phyloP scores from a whole-genome alignment of 2,797 vertebrate genomes.

The Melanotaenia parkinsoni region DNA sequence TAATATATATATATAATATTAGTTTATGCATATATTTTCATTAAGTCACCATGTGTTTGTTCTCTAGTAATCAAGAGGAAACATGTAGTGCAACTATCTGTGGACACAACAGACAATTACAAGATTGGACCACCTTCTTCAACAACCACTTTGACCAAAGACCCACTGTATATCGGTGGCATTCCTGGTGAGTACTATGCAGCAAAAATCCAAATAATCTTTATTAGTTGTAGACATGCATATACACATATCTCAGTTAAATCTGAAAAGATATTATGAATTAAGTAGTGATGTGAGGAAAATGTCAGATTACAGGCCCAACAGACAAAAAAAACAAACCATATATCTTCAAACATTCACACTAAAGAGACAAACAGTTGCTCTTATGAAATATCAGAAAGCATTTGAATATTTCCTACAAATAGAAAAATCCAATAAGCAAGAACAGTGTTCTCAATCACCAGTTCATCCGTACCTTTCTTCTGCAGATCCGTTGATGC shows the following conservation, averaged over 20 bases:
- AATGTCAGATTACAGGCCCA: background rate
- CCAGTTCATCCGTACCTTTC: conserved; percentile 15
- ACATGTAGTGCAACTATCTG: conserved; percentile 85
- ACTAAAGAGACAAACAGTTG: background rate
- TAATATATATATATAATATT: background rate
- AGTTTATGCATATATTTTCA: background rate
- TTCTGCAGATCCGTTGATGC: conserved; percentile 74
- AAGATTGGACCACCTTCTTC: conserved; percentile 77
- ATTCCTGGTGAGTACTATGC: conserved; percentile 86
- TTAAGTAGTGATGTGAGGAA: background rate
- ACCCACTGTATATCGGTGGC: conserved; percentile 88
- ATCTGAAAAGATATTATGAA: background rate
- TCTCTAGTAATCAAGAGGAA: conserved; percentile 86
- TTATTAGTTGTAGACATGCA: background rate
- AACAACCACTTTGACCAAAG: conserved; percentile 58
- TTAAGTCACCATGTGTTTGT: conserved; percentile 9
- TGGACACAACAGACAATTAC: conserved; percentile 84
- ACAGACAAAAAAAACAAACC: no score
- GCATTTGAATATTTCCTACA: background rate
- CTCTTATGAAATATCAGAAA: background rate
- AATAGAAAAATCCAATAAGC: background rate
- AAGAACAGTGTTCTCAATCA: background rate
- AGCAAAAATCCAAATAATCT: background rate
- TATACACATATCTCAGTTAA: background rate
- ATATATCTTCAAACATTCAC: background rate